phyloP scores from a whole-genome alignment of 2,888 invertebrate species.

The Latheticus oryzae region DNA sequence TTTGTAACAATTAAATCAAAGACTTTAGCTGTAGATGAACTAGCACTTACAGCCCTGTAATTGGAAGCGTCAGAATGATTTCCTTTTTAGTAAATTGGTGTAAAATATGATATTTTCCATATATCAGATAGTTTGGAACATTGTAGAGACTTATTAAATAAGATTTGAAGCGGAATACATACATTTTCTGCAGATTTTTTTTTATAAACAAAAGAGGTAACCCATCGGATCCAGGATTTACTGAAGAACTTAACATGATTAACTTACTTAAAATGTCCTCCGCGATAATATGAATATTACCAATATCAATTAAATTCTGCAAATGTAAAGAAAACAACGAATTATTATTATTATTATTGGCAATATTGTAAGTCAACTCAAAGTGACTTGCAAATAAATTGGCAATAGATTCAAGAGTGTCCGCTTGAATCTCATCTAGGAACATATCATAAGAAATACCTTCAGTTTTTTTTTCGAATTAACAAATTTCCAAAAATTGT shows the following conservation, averaged over 20 bases:
- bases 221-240: background rate
- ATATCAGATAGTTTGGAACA: too few species aligned
- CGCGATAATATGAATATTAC: background rate
- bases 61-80: conserved; percentile 1
- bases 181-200: too few species aligned
- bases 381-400: background rate
- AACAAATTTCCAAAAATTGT: background rate
- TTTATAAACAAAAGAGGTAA: too few species aligned
- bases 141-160: too few species aligned
- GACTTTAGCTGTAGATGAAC: background rate
- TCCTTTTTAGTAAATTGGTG: background rate
- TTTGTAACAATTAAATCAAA: conserved; percentile 1
- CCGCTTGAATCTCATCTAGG: background rate
- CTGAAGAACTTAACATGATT: conserved; percentile 1
- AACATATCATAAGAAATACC: background rate
- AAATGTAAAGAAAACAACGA: conserved; percentile 1
- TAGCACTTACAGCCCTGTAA: background rate
- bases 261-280: conserved; percentile 1
- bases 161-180: too few species aligned
- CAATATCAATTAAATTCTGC: too few species aligned
- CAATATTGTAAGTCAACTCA: background rate
- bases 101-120: background rate
- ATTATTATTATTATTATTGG: background rate
- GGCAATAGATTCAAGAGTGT: background rate
- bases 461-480: background rate